Percentiles rank a stretch among this genome's conserved stretches.
Evolutionary conservation across 1,140 invertebrate genomes (phyloP).

Genomic region (Eurosta solidaginis): DNA sequence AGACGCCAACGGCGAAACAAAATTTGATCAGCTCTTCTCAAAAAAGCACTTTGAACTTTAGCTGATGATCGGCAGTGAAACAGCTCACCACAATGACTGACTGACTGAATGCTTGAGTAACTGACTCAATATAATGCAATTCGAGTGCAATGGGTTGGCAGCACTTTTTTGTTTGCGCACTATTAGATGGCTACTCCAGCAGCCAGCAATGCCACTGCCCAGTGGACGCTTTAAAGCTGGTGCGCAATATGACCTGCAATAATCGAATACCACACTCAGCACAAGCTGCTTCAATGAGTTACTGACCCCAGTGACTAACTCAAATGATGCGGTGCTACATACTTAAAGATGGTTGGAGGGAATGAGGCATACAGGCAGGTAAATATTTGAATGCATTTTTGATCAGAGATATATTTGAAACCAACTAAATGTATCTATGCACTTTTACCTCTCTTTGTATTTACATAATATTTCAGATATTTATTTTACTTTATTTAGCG

Average conservation of each 20-base stretch:
- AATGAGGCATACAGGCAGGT: no score
- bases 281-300: neutral
- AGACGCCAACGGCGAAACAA: constrained; percentile 2
- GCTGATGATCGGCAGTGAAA: constrained; percentile 19
- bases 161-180: neutral
- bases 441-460: neutral
- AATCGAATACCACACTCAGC: neutral
- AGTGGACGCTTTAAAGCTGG: neutral
- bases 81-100: constrained; percentile 12
- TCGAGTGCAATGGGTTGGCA: no score
- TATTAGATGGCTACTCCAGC: neutral
- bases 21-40: constrained; percentile 26
- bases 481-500: neutral
- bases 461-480: neutral
- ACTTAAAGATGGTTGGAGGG: no score
- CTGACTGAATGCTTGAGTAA: neutral
- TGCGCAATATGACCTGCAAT: neutral
- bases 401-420: neutral
- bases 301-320: neutral
- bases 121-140: neutral
- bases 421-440: neutral
- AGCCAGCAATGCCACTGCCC: constrained; percentile 13
- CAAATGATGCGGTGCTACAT: neutral
- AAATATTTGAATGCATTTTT: neutral
- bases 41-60: constrained; percentile 21